Conservation (phyloP, 2,797 vertebrate genomes). For the Hylomyscus alleni region DNA sequence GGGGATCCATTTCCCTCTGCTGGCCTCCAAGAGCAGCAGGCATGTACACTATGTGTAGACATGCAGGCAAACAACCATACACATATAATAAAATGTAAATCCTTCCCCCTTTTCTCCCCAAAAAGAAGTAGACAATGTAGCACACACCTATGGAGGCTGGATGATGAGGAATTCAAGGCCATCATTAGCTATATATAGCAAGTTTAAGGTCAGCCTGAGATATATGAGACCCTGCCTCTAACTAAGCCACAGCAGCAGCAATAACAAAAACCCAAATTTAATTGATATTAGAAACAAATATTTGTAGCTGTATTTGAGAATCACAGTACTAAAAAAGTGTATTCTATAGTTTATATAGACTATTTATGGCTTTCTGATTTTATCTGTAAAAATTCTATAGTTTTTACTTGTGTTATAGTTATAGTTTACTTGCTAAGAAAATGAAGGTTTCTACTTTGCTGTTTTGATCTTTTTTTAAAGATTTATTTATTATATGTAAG, state of each 20-base stretch:
- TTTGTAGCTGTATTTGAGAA: neutral
- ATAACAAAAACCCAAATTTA: neutral
- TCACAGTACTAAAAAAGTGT: neutral
- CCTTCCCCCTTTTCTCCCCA: too few relatives aligned
- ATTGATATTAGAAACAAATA: neutral
- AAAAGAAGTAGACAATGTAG: neutral
- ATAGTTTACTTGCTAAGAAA: neutral
- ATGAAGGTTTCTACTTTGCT: conserved; percentile 17
- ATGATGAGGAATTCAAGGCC: neutral
- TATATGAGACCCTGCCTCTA: neutral
- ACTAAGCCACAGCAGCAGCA: neutral
- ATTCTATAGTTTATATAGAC: neutral
- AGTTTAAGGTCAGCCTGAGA: neutral
- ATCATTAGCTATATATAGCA: neutral
- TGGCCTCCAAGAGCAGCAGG: neutral
- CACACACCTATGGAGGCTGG: neutral
- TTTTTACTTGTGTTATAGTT: neutral
- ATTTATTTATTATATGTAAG: too few relatives aligned
- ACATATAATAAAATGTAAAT: neutral
- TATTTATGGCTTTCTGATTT: neutral
- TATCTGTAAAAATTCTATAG: conserved; percentile 18
- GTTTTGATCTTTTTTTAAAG: too few relatives aligned
- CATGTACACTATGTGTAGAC: neutral
- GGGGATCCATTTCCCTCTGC: neutral
- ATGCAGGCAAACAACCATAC: neutral